Evolutionary conservation across 2,888 invertebrate species (phyloP), one percentile per base, ranked within the genome.

Genomic region (Antheraea assamensis): DNA sequence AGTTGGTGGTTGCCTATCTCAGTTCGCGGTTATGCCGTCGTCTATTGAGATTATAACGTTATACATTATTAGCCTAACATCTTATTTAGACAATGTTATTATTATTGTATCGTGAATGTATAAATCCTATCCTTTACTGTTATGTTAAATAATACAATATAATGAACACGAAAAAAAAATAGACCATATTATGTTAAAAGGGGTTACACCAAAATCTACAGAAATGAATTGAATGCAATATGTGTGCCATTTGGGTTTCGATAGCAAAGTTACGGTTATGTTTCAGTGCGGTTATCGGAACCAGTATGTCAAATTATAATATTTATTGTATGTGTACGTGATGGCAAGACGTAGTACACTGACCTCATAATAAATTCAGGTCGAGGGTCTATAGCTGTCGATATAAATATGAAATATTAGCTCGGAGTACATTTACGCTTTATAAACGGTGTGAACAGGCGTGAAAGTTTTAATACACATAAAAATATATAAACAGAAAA

Each of bases 301-400:
- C 82, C 83, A 87, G 85, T 88, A 85, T 87, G 88, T 86, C 88
- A 88, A 89, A 90, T 90, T 88, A 89, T 85, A 85, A 87, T 86
- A 86, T 87, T 86, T 85, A 85, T 81, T 84, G 81, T 81, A 77
- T 75, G 74, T 80, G 85, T 88, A 90, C 90, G 92, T 90, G 91
- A 88, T 85, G 81, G 88, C 82, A 83, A 78, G 78, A 78, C 75
- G 74, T 78, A 78, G 78, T 76, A 79, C 24, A 76, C 76, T 76
- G 76, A 76, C 76, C 85, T 87, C 84, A 88, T 90, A 85, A 79
- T 58, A 75, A 75, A 89, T 90, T 87, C 89, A 88, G 90, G 87
- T 78, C 87, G 83, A 81, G 81, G 78, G 79, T 75, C 76, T 72
- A 58, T 58, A 58, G 42, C 17, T 72, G 68, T 49, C 70, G 66